Conservation (phyloP, 2,113 vertebrate genomes). For the Festucalex cinctus region DNA sequence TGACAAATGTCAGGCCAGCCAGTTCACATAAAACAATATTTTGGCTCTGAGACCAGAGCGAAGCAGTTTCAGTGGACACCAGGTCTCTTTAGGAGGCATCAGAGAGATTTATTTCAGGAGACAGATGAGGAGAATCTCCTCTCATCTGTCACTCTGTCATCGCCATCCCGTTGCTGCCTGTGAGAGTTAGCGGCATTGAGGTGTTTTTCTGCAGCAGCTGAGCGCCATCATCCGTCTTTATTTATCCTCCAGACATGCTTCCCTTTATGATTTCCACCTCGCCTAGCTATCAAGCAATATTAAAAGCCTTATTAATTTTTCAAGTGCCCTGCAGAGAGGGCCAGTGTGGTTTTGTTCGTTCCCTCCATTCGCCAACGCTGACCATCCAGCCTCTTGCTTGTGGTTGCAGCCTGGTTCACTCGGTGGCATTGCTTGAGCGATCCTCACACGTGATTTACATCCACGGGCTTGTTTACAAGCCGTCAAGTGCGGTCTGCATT, state of each 20-base stretch:
- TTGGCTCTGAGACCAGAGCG: not conserved
- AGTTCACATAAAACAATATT: not conserved
- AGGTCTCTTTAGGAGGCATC: slow-evolving; percentile 29
- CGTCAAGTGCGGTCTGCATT: slow-evolving; percentile 36
- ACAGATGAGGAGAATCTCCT: slow-evolving; percentile 18
- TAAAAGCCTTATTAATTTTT: slow-evolving; percentile 67
- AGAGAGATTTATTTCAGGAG: slow-evolving; percentile 38
- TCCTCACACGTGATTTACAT: slow-evolving; percentile 40
- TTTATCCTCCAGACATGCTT: slow-evolving; percentile 46
- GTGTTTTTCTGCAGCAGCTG: slow-evolving; percentile 23
- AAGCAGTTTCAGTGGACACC: slow-evolving; percentile 7
- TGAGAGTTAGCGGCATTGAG: slow-evolving; percentile 18
- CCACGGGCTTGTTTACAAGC: slow-evolving; percentile 39
- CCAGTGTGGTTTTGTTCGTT: slow-evolving; percentile 23
- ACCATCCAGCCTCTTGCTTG: slow-evolving; percentile 17
- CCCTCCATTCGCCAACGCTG: slow-evolving; percentile 7
- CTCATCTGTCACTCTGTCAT: slow-evolving; percentile 35
- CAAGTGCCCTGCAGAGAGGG: slow-evolving; percentile 37
- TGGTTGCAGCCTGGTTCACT: slow-evolving; percentile 25
- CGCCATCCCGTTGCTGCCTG: slow-evolving; percentile 5
- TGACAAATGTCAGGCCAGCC: not conserved
- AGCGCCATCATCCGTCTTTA: slow-evolving; percentile 34
- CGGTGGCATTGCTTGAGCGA: slow-evolving; percentile 16
- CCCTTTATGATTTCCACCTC: slow-evolving; percentile 50
- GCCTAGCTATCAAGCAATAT: slow-evolving; percentile 48